phyloP scores from a whole-genome alignment of 2,113 vertebrate genomes.

The Melanostigma gelatinosum region DNA sequence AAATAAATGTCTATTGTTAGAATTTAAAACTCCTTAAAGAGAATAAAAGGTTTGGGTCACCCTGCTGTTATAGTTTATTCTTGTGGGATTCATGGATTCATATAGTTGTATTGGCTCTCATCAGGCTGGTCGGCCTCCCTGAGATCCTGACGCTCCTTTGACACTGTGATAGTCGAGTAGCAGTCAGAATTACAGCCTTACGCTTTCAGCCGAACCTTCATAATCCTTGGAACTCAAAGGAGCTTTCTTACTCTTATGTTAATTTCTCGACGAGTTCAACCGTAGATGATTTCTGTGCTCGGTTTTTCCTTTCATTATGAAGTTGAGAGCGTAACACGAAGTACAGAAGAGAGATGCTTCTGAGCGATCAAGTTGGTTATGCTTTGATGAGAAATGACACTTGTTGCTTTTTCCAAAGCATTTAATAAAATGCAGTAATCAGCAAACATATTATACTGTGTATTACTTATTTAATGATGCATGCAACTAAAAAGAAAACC shows the following conservation, averaged over 20 bases:
- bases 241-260: slow-evolving; percentile 49
- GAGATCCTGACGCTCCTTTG: slow-evolving; percentile 54
- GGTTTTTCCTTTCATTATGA: not conserved
- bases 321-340: slow-evolving; percentile 23
- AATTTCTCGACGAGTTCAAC: slow-evolving; percentile 53
- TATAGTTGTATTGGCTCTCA: slow-evolving; percentile 25
- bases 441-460: slow-evolving; percentile 32
- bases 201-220: slow-evolving; percentile 73
- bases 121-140: slow-evolving; percentile 13
- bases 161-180: slow-evolving; percentile 71
- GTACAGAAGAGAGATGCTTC: slow-evolving; percentile 37
- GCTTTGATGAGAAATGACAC: slow-evolving; percentile 53
- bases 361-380: slow-evolving; percentile 33
- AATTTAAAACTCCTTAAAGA: not conserved
- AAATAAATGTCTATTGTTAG: not conserved
- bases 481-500: slow-evolving; percentile 1
- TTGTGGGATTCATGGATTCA: slow-evolving; percentile 16
- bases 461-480: not conserved
- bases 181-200: slow-evolving; percentile 70
- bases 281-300: slow-evolving; percentile 46
- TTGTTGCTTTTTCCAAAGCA: slow-evolving; percentile 67
- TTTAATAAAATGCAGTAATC: slow-evolving; percentile 79
- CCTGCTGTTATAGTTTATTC: slow-evolving; percentile 7
- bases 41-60: not conserved
- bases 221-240: slow-evolving; percentile 29